These are phyloP conservation scores for Aldrovandia affinis DNA, from an alignment of 2,797 vertebrate genomes.

Conservation along the genomic window DNA sequence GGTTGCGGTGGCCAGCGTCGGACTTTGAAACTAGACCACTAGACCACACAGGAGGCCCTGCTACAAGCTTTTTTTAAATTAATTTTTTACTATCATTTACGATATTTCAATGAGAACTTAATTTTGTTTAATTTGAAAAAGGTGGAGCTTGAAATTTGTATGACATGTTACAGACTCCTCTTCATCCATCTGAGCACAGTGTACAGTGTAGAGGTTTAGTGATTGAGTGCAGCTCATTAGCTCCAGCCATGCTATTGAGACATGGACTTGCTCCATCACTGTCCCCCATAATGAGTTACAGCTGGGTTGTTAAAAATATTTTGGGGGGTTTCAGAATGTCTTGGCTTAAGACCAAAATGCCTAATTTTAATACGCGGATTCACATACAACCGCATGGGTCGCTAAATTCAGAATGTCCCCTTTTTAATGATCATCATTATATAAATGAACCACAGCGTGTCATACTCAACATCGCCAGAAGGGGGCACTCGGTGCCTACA, in stretches of 20 bases:
- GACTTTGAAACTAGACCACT: too few relatives aligned
- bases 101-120: too few relatives aligned
- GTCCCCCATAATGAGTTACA: not conserved
- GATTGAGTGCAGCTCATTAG: not conserved
- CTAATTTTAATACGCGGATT: not conserved
- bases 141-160: not conserved
- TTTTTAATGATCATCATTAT: not conserved
- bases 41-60: too few relatives aligned
- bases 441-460: not conserved
- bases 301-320: not conserved
- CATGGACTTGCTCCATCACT: not conserved
- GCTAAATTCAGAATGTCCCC: not conserved
- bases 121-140: too few relatives aligned
- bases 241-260: not conserved
- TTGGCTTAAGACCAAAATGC: not conserved
- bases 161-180: not conserved
- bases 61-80: too few relatives aligned
- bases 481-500: slow-evolving; percentile 22
- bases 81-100: too few relatives aligned
- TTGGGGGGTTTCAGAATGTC: not conserved
- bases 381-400: not conserved
- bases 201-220: too few relatives aligned
- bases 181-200: not conserved
- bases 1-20: too few relatives aligned
- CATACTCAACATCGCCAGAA: slow-evolving; percentile 20